These are phyloP conservation scores for Sturmia bella DNA, from an alignment of 2,888 invertebrate genomes.

Conservation along the genomic window DNA sequence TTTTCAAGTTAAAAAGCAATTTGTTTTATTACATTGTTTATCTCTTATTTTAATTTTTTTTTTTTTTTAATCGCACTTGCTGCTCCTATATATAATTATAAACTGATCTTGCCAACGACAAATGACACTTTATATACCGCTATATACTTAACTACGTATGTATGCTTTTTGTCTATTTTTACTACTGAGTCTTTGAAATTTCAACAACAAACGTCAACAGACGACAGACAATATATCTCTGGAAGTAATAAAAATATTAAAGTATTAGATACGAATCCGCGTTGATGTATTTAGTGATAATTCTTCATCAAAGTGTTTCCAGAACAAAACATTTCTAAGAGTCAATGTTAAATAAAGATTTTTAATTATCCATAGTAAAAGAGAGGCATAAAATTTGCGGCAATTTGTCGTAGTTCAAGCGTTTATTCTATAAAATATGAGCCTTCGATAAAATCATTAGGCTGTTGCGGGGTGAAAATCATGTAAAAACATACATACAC, in stretches of 20 bases:
- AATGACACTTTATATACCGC: slow-evolving; percentile 17
- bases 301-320: neutral
- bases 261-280: slow-evolving; percentile 12
- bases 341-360: neutral
- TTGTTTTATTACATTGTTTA: too few species aligned
- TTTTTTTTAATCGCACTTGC: neutral
- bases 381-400: neutral
- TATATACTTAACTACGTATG: neutral
- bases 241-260: slow-evolving; percentile 23
- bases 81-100: neutral
- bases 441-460: too few species aligned
- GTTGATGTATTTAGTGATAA: neutral
- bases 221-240: slow-evolving; percentile 4
- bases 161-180: neutral
- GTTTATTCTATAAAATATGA: too few species aligned
- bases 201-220: neutral
- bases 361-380: too few species aligned
- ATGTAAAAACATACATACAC: neutral
- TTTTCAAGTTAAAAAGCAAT: too few species aligned
- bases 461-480: too few species aligned
- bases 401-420: too few species aligned
- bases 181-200: neutral
- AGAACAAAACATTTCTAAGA: slow-evolving; percentile 1
- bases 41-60: neutral
- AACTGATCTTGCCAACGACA: slow-evolving; percentile 5